Evolutionary conservation across 2,113 vertebrate species (phyloP).

Genomic region (Stomatorhinus ivindoensis): DNA sequence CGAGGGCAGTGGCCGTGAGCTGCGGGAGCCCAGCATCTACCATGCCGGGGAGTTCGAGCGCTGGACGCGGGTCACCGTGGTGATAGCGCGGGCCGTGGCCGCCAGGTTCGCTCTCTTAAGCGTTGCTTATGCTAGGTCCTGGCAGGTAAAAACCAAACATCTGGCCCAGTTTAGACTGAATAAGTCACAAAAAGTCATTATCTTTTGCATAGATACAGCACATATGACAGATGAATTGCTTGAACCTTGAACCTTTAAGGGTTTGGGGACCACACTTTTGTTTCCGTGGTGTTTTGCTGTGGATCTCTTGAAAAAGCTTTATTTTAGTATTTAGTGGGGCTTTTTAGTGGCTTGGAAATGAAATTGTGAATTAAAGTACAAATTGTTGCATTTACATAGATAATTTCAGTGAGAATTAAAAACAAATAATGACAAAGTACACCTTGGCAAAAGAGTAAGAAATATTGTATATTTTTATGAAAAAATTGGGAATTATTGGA

Average conservation of each 20-base stretch:
- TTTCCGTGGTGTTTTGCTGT: not conserved
- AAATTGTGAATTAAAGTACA: not conserved
- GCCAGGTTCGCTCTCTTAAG: conserved; percentile 66
- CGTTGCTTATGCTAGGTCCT: not conserved
- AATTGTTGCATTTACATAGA: not conserved
- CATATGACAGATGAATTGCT: not conserved
- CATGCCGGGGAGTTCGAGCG: conserved; percentile 87
- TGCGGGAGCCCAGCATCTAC: conserved; percentile 78
- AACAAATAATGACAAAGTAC: not conserved
- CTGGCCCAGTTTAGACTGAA: not conserved
- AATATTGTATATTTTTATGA: not conserved
- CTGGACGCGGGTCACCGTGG: conserved; percentile 85
- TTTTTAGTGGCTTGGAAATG: not conserved
- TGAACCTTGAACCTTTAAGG: not conserved
- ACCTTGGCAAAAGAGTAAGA: not conserved
- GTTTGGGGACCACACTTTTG: not conserved
- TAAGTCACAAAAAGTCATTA: not conserved
- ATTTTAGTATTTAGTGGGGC: not conserved
- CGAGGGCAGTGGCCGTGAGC: conserved; percentile 81
- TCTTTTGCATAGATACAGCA: not conserved
- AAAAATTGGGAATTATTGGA: not conserved
- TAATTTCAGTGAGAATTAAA: not conserved
- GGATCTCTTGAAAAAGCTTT: not conserved
- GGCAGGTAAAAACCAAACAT: not conserved
- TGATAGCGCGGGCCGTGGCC: conserved; percentile 79